Conservation (phyloP, 64 coral and sea anemone genomes). For the Montipora efflorescens region DNA sequence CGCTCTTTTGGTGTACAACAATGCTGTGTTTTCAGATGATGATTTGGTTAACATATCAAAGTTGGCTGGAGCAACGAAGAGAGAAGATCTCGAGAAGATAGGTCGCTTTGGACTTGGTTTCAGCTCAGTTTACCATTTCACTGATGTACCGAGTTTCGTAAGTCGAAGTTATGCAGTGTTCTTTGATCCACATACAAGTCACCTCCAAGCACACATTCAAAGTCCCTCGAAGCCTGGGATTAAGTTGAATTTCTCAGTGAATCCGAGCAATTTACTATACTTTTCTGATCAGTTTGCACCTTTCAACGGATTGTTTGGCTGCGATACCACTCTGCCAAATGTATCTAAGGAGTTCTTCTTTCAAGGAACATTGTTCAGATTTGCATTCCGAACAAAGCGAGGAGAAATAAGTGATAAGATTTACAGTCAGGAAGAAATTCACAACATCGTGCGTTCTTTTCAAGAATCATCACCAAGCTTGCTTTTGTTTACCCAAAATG, state of each 20-base stretch:
- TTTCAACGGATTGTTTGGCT: constrained; percentile 88
- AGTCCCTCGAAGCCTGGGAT: constrained; percentile 79
- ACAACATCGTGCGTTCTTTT: constrained; percentile 54
- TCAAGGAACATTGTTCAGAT: constrained; percentile 92
- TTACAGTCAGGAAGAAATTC: constrained; percentile 64
- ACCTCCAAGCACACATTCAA: constrained; percentile 57
- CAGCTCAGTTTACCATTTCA: constrained; percentile 94
- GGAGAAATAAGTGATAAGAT: constrained; percentile 80
- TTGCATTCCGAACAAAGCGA: constrained; percentile 74
- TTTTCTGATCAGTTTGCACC: constrained; percentile 85
- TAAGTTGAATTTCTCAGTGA: constrained; percentile 66
- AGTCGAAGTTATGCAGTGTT: constrained; percentile 69
- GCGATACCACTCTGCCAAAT: constrained; percentile 28
- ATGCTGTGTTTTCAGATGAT: constrained; percentile 78
- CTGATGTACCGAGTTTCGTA: constrained; percentile 90
- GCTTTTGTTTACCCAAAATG: constrained; percentile 89
- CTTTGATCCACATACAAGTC: constrained; percentile 84
- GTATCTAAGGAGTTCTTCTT: constrained; percentile 44
- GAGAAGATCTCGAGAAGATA: constrained; percentile 87
- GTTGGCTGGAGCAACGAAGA: constrained; percentile 90
- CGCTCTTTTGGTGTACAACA: constrained; percentile 80
- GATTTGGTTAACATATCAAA: constrained; percentile 90
- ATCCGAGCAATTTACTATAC: constrained; percentile 24
- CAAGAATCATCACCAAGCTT: constrained; percentile 65
- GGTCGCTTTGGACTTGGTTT: constrained; percentile 96